These are phyloP conservation scores for Metellina segmentata DNA, from an alignment of 2,888 invertebrate genomes.

Conservation along the genomic window DNA sequence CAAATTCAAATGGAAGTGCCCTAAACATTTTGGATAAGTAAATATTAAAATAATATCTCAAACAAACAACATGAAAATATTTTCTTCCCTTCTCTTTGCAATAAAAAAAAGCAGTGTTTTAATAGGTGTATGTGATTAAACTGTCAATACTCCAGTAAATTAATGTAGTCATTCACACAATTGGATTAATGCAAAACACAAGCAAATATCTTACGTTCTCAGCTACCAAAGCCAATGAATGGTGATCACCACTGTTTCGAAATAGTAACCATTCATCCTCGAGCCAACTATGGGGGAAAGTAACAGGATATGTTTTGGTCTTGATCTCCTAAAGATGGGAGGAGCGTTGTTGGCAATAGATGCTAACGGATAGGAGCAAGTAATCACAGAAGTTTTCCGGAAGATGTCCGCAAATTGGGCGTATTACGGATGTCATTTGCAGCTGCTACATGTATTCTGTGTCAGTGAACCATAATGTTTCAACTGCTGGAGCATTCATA, in stretches of 20 bases:
- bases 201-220: neutral
- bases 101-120: too few relatives aligned
- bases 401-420: constrained; percentile 43
- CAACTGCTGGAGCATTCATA: neutral
- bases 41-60: too few relatives aligned
- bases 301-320: constrained; percentile 1
- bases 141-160: neutral
- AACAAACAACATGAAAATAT: too few relatives aligned
- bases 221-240: neutral
- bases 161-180: neutral
- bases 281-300: neutral
- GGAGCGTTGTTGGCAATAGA: constrained; percentile 9
- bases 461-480: neutral
- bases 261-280: neutral
- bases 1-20: too few relatives aligned
- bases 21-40: too few relatives aligned
- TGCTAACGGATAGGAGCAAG: constrained; percentile 15
- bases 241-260: neutral
- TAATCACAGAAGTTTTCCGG: constrained; percentile 49
- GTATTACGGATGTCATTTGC: constrained; percentile 32
- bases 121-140: too few relatives aligned
- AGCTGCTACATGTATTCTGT: constrained; percentile 20
- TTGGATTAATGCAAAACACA: neutral
- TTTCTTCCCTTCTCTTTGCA: too few relatives aligned
- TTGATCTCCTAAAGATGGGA: constrained; percentile 18